Evolutionary conservation across 2,888 invertebrate species (phyloP).

Genomic region (Falcaria lacertinaria): DNA sequence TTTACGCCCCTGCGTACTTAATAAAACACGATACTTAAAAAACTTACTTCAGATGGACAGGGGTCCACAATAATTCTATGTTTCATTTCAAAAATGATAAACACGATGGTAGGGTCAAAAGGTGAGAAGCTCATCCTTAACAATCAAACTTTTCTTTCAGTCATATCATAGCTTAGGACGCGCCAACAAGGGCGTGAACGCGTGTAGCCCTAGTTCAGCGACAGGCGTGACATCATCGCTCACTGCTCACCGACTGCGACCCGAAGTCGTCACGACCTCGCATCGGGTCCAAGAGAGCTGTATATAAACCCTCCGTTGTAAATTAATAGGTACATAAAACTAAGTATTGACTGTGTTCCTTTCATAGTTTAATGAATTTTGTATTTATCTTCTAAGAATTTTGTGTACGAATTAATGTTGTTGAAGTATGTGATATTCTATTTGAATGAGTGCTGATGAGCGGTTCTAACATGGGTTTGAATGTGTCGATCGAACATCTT

Average conservation of each 20-base stretch:
- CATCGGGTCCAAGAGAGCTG: conserved; percentile 94
- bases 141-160: no score
- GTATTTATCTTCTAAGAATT: conserved; percentile 35
- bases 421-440: conserved; percentile 32
- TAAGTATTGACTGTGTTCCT: conserved; percentile 52
- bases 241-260: conserved; percentile 88
- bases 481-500: no score
- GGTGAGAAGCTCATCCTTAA: no score
- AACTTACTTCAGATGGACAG: no score
- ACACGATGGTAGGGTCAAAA: no score
- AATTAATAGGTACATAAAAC: conserved; percentile 22
- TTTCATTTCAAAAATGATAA: no score
- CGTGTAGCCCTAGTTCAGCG: conserved; percentile 73
- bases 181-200: conserved; percentile 83
- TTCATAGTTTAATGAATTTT: conserved; percentile 37
- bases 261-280: conserved; percentile 92
- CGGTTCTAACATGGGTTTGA: no score
- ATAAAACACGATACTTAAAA: no score
- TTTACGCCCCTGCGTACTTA: no score
- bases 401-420: conserved; percentile 22
- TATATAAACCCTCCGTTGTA: conserved; percentile 83
- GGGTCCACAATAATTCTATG: no score
- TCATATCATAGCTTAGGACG: conserved; percentile 89
- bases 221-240: conserved; percentile 85
- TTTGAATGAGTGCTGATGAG: no score